phyloP scores from a whole-genome alignment of 1,140 invertebrate species.

The Charaxes varanes region DNA sequence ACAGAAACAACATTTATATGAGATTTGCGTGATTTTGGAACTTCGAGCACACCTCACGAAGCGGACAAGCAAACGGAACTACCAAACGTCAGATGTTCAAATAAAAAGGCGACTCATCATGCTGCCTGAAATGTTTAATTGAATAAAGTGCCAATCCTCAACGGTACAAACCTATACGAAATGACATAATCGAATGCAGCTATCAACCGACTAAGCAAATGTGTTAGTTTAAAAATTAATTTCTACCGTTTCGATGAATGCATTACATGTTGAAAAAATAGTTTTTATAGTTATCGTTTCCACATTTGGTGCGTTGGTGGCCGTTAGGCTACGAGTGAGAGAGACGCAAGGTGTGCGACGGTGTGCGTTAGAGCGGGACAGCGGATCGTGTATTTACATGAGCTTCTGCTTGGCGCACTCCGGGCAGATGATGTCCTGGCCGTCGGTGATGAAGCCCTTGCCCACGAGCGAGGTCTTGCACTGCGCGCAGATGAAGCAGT shows the following conservation, averaged over 20 bases:
- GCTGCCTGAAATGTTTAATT: too few species aligned
- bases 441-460: slow-evolving; percentile 98
- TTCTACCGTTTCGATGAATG: too few species aligned
- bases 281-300: too few species aligned
- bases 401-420: slow-evolving; percentile 98
- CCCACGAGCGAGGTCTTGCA: slow-evolving; percentile 97
- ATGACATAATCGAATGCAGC: too few species aligned
- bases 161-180: too few species aligned
- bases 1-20: slow-evolving; percentile 32
- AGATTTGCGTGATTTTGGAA: not conserved
- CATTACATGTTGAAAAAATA: too few species aligned
- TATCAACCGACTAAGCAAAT: too few species aligned
- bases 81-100: too few species aligned
- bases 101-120: too few species aligned
- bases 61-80: not conserved
- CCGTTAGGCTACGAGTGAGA: not conserved
- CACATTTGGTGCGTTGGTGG: not conserved
- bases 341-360: slow-evolving; percentile 1
- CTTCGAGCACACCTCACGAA: not conserved
- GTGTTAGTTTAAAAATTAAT: too few species aligned
- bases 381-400: slow-evolving; percentile 77
- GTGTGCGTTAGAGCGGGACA: slow-evolving; percentile 3
- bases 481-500: slow-evolving; percentile 98
- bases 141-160: too few species aligned
- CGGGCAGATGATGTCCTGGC: slow-evolving; percentile 95